Evolutionary conservation across 2,113 vertebrate species (phyloP).

Genomic region (Capra hircus): DNA sequence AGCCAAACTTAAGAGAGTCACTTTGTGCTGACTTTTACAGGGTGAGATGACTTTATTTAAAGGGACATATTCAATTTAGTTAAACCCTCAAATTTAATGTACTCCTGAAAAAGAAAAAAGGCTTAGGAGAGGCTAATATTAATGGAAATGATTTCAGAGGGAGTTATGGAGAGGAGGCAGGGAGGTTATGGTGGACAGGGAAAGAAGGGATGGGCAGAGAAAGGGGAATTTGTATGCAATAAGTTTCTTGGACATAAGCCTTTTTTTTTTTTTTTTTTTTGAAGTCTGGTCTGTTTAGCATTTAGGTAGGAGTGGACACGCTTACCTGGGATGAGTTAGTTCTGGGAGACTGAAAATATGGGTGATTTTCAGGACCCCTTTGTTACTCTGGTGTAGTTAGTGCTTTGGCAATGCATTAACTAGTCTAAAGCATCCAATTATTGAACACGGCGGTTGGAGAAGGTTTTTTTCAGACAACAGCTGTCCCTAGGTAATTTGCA

Average conservation of each 20-base stretch:
- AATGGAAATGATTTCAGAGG: slow-evolving; percentile 48
- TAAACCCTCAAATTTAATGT: slow-evolving; percentile 43
- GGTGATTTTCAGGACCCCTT: neutral
- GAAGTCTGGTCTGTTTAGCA: neutral
- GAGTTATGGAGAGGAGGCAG: neutral
- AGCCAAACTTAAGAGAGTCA: slow-evolving; percentile 22
- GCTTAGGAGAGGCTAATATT: slow-evolving; percentile 26
- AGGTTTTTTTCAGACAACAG: neutral
- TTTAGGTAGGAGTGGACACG: neutral
- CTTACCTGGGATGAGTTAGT: neutral
- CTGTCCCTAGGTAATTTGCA: neutral
- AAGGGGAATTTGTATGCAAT: neutral
- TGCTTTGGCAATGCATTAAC: neutral
- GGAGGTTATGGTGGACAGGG: neutral
- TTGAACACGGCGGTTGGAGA: neutral
- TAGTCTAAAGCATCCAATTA: no score
- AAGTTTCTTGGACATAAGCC: neutral
- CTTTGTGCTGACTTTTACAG: slow-evolving; percentile 53
- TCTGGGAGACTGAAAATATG: neutral
- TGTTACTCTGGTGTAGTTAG: neutral
- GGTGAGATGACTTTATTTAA: slow-evolving; percentile 63
- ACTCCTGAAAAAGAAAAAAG: slow-evolving; percentile 42
- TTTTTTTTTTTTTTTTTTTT: neutral
- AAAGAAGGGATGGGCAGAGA: neutral
- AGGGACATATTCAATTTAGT: slow-evolving; percentile 27